Evolutionary conservation across 2,113 vertebrate genomes (phyloP), one percentile per base, ranked within the genome.

Genomic region (Motacilla tschutschensis): DNA sequence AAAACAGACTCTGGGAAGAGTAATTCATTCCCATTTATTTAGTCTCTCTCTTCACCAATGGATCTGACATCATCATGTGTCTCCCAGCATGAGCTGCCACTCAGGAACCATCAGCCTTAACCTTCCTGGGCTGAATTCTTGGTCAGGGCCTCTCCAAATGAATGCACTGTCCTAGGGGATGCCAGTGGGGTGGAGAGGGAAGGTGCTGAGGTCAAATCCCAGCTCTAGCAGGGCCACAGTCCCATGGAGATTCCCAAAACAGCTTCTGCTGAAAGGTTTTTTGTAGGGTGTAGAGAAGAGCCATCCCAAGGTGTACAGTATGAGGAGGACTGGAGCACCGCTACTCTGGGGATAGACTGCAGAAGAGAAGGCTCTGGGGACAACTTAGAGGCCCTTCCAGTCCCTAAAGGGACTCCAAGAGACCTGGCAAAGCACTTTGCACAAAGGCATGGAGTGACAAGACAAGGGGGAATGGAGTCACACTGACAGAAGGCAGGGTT

Each of bases 241-340:
- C 53, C 26, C 11, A 5, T 2, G 4, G 41, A 57, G 9, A 28
- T 38, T 41, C 31, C 36, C 25, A n/a, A 29, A 46, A n/a, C 5
- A 36, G 9, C 19, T 51, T 50, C 11, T 44, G n/a, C 11, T 62
- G 22, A 18, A 28, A 11, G 17, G 11, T 60, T 53, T 62, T 11
- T 29, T 62, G 22, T 38, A n/a, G 22, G 26, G 8, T 36, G 26
- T 70, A 31, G n/a, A 80, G 55, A 44, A 46, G 3, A 70, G 17
- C 17, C n/a, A 60, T n/a, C 38, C 55, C 46, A 70, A n/a, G 18
- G n/a, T 0, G 0, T 46, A 36, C 21, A 38, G 26, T 38, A 9
- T 44, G 65, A 51, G 17, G n/a, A 60, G 17, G 26, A 25, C n/a
- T 0, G 3, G n/a, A 60, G 26, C 14, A 10, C 26, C 31, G 59